Conservation (phyloP, 2,113 vertebrate genomes). For the Rhinichthys klamathensis region DNA sequence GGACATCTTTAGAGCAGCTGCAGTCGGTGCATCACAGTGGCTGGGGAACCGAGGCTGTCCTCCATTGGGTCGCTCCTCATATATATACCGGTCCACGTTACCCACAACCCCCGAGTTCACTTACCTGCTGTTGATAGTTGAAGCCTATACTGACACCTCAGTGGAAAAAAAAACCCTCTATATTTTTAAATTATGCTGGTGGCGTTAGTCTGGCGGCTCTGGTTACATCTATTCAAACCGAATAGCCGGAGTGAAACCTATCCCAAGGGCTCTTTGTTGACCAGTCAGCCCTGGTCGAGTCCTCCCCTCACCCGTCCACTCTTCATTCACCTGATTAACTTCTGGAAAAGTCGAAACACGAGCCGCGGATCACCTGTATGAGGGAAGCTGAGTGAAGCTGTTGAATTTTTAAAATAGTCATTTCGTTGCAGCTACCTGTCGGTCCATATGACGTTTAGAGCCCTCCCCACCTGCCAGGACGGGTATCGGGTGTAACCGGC, state of each 20-base stretch:
- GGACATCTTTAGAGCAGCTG: not conserved
- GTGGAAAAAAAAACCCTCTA: constrained; percentile 69
- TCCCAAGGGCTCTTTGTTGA: constrained; percentile 64
- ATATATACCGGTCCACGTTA: constrained; percentile 62
- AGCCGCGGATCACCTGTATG: constrained; percentile 68
- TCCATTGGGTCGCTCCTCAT: constrained; percentile 40
- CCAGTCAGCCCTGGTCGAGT: constrained; percentile 53
- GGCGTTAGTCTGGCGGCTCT: constrained; percentile 60
- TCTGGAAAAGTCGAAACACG: constrained; percentile 77
- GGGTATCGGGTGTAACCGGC: constrained; percentile 62
- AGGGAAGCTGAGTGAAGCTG: constrained; percentile 65
- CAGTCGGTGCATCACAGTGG: not conserved
- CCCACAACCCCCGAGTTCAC: constrained; percentile 73
- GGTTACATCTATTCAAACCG: constrained; percentile 73
- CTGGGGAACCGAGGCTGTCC: not conserved
- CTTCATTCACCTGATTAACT: constrained; percentile 71
- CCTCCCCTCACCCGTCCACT: constrained; percentile 54
- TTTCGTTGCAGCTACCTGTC: constrained; percentile 63
- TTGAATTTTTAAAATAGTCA: constrained; percentile 85
- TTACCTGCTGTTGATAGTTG: constrained; percentile 87
- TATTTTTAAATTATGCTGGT: constrained; percentile 70
- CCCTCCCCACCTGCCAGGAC: constrained; percentile 68
- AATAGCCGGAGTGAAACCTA: constrained; percentile 72
- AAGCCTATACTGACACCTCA: constrained; percentile 73
- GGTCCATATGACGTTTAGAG: constrained; percentile 63